phyloP scores from a whole-genome alignment of 1,140 invertebrate genomes.

The Frieseomelitta varia region DNA sequence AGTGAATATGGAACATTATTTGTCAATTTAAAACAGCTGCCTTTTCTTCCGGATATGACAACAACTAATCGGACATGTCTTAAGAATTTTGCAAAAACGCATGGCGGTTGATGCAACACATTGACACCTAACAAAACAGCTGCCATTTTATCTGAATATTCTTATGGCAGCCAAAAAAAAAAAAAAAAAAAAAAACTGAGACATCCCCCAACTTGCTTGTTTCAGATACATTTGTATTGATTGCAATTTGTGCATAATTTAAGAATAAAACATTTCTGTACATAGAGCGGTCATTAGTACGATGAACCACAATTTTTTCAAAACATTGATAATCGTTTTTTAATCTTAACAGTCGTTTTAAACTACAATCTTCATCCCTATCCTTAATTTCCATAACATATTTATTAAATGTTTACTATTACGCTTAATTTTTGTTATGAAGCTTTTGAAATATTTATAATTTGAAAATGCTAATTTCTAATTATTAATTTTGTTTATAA shows the following conservation, averaged over 20 bases:
- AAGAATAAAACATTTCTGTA: slow-evolving; percentile 84
- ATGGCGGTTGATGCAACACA: slow-evolving; percentile 77
- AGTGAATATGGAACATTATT: slow-evolving; percentile 60
- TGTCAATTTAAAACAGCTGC: slow-evolving; percentile 75
- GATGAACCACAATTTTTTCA: slow-evolving; percentile 56
- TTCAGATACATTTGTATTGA: slow-evolving; percentile 84
- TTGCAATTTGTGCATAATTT: slow-evolving; percentile 84
- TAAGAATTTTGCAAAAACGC: slow-evolving; percentile 78
- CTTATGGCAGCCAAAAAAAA: slow-evolving; percentile 77
- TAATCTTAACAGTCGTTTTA: slow-evolving; percentile 49
- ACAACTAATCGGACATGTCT: slow-evolving; percentile 82
- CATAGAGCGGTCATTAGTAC: slow-evolving; percentile 77
- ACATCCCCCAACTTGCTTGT: slow-evolving; percentile 83
- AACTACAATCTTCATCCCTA: slow-evolving; percentile 39
- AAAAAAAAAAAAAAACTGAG: slow-evolving; percentile 74
- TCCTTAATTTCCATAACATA: slow-evolving; percentile 16
- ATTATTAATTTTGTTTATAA: slow-evolving; percentile 3
- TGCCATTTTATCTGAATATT: slow-evolving; percentile 80
- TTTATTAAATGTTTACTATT: neutral
- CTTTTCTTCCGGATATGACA: slow-evolving; percentile 82
- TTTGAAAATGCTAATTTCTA: neutral
- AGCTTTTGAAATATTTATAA: neutral
- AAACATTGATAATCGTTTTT: slow-evolving; percentile 56
- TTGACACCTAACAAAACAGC: slow-evolving; percentile 79
- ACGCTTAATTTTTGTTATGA: slow-evolving; percentile 3